phyloP scores from a whole-genome alignment of 2,888 invertebrate genomes.

The Brassicogethes aeneus region DNA sequence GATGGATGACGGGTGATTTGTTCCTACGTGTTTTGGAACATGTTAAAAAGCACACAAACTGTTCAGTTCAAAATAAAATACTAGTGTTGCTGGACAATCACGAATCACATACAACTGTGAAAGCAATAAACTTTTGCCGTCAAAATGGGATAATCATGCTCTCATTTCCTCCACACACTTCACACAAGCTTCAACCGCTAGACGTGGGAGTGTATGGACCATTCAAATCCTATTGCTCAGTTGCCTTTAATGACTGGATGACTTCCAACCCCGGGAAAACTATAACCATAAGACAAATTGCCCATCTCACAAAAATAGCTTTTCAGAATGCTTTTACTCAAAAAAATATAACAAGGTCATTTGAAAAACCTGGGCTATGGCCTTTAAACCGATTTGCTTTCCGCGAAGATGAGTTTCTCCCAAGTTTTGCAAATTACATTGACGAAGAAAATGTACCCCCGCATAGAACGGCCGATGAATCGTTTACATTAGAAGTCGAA shows the following conservation, averaged over 20 bases:
- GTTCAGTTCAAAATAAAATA: slow-evolving; percentile 18
- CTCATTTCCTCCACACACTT: slow-evolving; percentile 29
- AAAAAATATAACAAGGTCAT: slow-evolving; percentile 14
- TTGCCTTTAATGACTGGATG: no score
- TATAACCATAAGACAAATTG: no score
- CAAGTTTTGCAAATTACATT: slow-evolving; percentile 10
- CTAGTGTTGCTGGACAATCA: slow-evolving; percentile 27
- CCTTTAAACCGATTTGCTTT: slow-evolving; percentile 14
- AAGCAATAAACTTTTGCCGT: slow-evolving; percentile 24
- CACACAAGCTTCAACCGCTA: no score
- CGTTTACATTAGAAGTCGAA: no score
- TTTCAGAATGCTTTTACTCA: slow-evolving; percentile 4
- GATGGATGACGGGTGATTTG: slow-evolving; percentile 11
- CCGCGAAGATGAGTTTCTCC: slow-evolving; percentile 12
- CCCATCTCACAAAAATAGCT: slow-evolving; percentile 10
- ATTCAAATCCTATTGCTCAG: no score
- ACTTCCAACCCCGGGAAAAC: no score
- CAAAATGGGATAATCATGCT: slow-evolving; percentile 28
- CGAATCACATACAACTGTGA: slow-evolving; percentile 24
- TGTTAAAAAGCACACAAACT: slow-evolving; percentile 14
- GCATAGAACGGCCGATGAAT: no score
- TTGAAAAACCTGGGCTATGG: slow-evolving; percentile 17
- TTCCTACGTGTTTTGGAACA: slow-evolving; percentile 24
- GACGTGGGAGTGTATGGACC: no score
- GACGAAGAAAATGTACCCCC: no score